These are phyloP conservation scores for Chloroceryle aenea DNA, from an alignment of 2,113 vertebrate genomes.

Conservation along the genomic window DNA sequence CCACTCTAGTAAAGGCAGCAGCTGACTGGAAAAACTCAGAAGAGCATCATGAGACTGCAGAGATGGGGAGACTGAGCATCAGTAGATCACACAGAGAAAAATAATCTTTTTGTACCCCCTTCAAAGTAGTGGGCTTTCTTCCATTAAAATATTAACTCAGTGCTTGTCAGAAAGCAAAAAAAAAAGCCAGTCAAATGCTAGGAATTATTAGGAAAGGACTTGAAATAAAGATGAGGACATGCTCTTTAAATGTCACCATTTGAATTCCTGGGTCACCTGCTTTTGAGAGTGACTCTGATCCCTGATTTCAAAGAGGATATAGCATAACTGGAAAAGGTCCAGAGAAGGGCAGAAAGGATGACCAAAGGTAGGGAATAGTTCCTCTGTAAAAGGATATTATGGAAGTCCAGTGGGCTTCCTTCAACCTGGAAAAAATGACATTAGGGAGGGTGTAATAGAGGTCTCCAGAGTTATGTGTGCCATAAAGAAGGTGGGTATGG, in stretches of 20 bases:
- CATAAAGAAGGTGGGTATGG: not conserved
- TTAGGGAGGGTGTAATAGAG: not conserved
- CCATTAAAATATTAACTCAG: not conserved
- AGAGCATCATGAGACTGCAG: not conserved
- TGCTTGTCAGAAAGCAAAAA: not conserved
- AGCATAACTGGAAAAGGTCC: not conserved
- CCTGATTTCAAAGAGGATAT: not conserved
- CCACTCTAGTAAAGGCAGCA: not conserved
- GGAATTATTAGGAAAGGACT: not conserved
- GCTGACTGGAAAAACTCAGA: not conserved
- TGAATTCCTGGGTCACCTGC: not conserved
- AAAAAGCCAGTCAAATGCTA: not conserved
- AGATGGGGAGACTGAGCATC: not conserved
- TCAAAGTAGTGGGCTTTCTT: not conserved
- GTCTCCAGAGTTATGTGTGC: rapidly evolving
- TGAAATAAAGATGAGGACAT: not conserved
- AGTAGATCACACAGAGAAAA: not conserved
- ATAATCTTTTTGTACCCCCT: not conserved
- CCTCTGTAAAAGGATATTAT: not conserved
- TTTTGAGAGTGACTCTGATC: not conserved
- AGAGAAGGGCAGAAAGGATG: not conserved
- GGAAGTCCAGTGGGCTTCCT: not conserved
- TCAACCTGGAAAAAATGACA: not conserved
- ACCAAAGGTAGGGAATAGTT: not conserved
- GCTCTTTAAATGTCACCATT: not conserved